A percentile compares a stretch with the other conserved stretches of the same genome.
phyloP scores from a whole-genome alignment of 2,113 vertebrate species.

The Ciconia stormi region DNA sequence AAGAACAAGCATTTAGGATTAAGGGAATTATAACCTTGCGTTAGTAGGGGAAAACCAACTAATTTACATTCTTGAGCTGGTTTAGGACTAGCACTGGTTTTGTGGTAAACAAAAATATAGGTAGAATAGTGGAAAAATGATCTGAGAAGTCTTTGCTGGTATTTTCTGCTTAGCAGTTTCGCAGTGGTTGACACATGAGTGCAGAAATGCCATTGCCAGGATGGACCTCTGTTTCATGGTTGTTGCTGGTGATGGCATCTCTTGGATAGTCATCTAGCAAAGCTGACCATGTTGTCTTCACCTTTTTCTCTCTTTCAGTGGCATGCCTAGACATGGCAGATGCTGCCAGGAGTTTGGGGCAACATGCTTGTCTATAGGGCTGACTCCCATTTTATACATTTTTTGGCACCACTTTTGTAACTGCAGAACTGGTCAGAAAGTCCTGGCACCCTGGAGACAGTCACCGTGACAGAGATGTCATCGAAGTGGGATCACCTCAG shows the following conservation, averaged over 20 bases:
- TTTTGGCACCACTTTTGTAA: background rate
- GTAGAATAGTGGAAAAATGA: background rate
- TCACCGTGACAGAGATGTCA: background rate
- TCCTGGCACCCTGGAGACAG: background rate
- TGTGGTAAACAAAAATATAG: background rate
- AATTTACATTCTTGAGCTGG: background rate
- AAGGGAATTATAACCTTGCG: background rate
- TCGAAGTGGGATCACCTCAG: background rate
- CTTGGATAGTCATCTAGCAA: background rate
- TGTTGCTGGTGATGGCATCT: background rate
- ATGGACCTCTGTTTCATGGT: background rate
- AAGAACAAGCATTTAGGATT: background rate
- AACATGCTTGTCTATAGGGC: background rate
- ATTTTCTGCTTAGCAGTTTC: background rate
- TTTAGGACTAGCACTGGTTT: background rate
- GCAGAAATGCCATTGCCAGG: background rate
- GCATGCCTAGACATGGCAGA: background rate
- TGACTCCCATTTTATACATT: background rate
- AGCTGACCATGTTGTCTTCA: background rate
- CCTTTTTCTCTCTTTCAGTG: background rate
- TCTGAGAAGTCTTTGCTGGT: background rate
- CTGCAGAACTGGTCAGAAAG: background rate
- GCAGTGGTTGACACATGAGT: background rate
- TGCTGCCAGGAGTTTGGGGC: background rate
- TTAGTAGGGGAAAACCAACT: background rate